Evolutionary conservation across 2,113 vertebrate species (phyloP).

Genomic region (Odontesthes bonariensis): DNA sequence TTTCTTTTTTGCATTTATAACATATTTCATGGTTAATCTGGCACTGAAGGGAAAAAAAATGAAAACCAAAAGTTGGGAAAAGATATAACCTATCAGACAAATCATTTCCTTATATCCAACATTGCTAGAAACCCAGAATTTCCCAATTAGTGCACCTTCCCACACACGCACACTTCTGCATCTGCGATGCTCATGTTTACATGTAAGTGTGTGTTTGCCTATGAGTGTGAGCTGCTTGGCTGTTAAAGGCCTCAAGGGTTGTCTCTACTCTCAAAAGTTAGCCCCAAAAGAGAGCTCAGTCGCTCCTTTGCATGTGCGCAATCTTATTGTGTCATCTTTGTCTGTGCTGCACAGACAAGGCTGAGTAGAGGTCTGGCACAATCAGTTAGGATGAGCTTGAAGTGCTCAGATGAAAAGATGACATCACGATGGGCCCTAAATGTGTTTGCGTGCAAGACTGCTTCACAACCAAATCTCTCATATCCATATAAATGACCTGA

Average conservation of each 20-base stretch:
- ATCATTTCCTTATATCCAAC: too few species aligned
- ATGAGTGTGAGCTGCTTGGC: background rate
- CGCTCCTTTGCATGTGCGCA: constrained; percentile 25
- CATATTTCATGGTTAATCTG: too few species aligned
- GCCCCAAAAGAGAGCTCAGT: constrained; percentile 42
- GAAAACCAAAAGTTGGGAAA: too few species aligned
- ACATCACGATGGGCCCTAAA: constrained; percentile 25
- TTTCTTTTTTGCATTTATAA: too few species aligned
- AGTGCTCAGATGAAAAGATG: constrained; percentile 46
- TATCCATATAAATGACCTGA: constrained; percentile 61
- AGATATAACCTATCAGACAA: too few species aligned
- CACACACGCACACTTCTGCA: background rate
- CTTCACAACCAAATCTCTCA: constrained; percentile 46
- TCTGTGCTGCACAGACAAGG: constrained; percentile 15
- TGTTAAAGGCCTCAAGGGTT: constrained; percentile 15
- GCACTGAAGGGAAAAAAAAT: too few species aligned
- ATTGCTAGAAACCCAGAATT: too few species aligned
- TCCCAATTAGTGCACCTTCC: too few species aligned
- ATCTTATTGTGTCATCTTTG: constrained; percentile 29
- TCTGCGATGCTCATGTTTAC: background rate
- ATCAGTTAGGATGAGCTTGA: constrained; percentile 60
- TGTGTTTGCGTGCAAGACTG: constrained; percentile 1
- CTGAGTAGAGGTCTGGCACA: constrained; percentile 49
- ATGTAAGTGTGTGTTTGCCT: background rate
- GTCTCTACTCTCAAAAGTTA: constrained; percentile 7